Evolutionary conservation across 2,113 vertebrate species (phyloP).

Genomic region (Crotophaga sulcirostris): DNA sequence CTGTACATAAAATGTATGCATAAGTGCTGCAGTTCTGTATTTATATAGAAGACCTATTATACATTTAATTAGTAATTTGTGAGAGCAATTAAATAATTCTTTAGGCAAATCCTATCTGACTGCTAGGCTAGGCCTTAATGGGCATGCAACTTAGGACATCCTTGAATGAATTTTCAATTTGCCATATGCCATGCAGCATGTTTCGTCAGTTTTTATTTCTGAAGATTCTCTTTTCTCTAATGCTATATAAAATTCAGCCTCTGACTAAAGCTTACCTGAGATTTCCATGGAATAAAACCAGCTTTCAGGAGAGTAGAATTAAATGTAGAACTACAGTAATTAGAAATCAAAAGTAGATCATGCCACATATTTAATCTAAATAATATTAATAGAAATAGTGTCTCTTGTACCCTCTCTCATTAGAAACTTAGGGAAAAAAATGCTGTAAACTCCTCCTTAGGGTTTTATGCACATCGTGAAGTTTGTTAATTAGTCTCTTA

Average conservation of each 20-base stretch:
- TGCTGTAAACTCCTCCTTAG: slow-evolving; percentile 21
- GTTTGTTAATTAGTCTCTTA: slow-evolving; percentile 10
- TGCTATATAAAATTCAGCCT: background rate
- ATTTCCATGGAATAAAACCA: background rate
- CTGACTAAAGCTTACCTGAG: background rate
- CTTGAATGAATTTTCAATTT: background rate
- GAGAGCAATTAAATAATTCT: background rate
- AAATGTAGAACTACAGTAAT: background rate
- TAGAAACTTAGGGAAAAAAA: slow-evolving; percentile 56
- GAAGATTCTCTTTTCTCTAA: background rate
- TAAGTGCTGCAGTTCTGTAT: background rate
- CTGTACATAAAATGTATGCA: background rate
- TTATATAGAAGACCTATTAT: background rate
- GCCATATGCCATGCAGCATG: background rate
- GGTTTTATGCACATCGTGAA: background rate
- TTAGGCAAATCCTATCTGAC: background rate
- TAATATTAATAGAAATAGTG: background rate
- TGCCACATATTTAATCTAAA: slow-evolving; percentile 36
- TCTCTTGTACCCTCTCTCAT: slow-evolving; percentile 35
- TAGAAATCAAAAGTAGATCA: slow-evolving; percentile 29
- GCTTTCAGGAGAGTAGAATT: background rate
- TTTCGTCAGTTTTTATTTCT: background rate
- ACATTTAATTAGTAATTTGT: background rate
- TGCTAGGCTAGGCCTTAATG: background rate
- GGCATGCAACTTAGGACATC: background rate